phyloP scores from a whole-genome alignment of 2,113 vertebrate genomes.

The Solenodon paradoxus region DNA sequence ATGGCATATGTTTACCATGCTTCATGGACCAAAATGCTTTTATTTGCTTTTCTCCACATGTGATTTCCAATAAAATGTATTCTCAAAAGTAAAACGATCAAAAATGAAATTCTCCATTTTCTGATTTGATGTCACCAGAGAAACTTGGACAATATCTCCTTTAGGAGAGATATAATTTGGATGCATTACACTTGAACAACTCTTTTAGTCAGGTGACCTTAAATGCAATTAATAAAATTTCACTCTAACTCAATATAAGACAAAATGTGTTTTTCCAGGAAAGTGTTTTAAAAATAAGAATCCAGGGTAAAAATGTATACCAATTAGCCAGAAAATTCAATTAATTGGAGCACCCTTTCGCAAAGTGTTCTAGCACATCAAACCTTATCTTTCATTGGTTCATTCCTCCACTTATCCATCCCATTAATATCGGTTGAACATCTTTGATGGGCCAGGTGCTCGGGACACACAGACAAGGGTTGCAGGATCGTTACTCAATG shows the following conservation, averaged over 20 bases:
- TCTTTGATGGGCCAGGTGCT: background rate
- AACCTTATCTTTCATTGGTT: background rate
- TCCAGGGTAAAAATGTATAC: background rate
- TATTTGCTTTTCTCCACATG: background rate
- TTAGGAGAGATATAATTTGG: background rate
- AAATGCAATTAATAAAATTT: background rate
- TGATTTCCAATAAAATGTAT: background rate
- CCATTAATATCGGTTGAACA: background rate
- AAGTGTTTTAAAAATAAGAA: slow-evolving; percentile 14
- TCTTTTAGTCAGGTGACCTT: background rate
- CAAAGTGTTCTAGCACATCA: background rate
- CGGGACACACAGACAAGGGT: background rate
- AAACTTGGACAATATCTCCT: background rate
- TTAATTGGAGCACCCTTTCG: background rate
- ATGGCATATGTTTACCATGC: background rate
- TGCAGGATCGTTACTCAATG: background rate
- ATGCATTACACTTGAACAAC: background rate
- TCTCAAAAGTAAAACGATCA: background rate
- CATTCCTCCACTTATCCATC: background rate
- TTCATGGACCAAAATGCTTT: background rate
- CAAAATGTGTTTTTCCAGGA: background rate
- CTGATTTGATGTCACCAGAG: background rate
- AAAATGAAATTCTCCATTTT: background rate
- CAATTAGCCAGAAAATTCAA: background rate
- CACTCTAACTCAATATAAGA: background rate